Conservation (phyloP, 2,888 invertebrate genomes). For the Meiosimyza decipiens region DNA sequence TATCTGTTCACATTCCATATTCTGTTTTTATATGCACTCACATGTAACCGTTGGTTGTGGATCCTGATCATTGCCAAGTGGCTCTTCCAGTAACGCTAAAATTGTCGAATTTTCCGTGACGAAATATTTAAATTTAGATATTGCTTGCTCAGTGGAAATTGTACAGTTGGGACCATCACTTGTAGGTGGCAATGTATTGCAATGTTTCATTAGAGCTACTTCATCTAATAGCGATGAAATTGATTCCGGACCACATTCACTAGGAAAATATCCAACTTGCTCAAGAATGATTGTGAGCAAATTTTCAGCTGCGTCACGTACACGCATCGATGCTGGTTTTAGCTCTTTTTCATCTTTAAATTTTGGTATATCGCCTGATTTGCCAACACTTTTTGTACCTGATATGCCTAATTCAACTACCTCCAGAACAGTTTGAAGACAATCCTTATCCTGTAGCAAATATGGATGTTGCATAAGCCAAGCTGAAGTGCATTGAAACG, state of each 20-base stretch:
- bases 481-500: conserved; percentile 89
- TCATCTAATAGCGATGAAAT: conserved; percentile 90
- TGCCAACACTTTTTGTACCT: conserved; percentile 89
- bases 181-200: conserved; percentile 71
- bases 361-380: conserved; percentile 88
- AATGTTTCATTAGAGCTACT: conserved; percentile 81
- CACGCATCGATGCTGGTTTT: conserved; percentile 97
- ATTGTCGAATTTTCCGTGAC: conserved; percentile 91
- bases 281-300: conserved; percentile 90
- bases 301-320: conserved; percentile 96
- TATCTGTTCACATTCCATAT: too few relatives aligned
- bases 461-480: conserved; percentile 94
- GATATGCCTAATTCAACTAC: conserved; percentile 98
- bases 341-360: conserved; percentile 96
- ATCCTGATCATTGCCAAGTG: conserved; percentile 91
- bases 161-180: conserved; percentile 47
- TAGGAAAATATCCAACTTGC: conserved; percentile 88
- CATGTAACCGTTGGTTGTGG: conserved; percentile 89
- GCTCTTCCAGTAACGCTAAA: conserved; percentile 90
- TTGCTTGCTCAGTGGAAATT: conserved; percentile 69
- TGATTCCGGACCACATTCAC: conserved; percentile 85
- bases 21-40: conserved; percentile 51
- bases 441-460: conserved; percentile 90
- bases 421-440: conserved; percentile 92
- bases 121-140: conserved; percentile 85